Conservation (phyloP, 2,888 invertebrate species). For the Hypomecis punctinalis region DNA sequence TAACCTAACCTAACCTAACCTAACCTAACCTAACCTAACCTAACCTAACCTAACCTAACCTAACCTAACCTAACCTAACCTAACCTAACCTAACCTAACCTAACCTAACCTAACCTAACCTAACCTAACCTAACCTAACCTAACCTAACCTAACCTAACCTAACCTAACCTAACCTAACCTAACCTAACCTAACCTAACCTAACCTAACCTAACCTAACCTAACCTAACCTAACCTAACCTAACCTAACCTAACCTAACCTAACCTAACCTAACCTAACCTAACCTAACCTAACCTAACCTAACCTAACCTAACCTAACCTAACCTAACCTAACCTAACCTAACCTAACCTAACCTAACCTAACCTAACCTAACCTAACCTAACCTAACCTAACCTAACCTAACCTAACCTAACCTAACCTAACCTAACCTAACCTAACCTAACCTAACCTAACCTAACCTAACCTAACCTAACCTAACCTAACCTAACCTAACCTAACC, state of each 20-base stretch:
- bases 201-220: constrained; percentile 13
- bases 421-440: constrained; percentile 12
- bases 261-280: constrained; percentile 36
- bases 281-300: constrained; percentile 38
- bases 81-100: constrained; percentile 22
- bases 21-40: constrained; percentile 35
- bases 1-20: constrained; percentile 34
- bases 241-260: constrained; percentile 33
- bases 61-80: constrained; percentile 38
- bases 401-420: constrained; percentile 34
- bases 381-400: constrained; percentile 33
- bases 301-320: constrained; percentile 31
- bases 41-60: constrained; percentile 36
- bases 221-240: constrained; percentile 36
- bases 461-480: constrained; percentile 34
- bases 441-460: constrained; percentile 31
- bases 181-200: constrained; percentile 27
- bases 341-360: constrained; percentile 27
- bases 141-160: constrained; percentile 27
- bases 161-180: constrained; percentile 37
- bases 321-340: constrained; percentile 16
- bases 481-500: constrained; percentile 35
- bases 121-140: constrained; percentile 25
- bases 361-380: constrained; percentile 24
- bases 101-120: constrained; percentile 24